phyloP scores from a whole-genome alignment of 2,797 vertebrate species.

The Siniperca scherzeri region DNA sequence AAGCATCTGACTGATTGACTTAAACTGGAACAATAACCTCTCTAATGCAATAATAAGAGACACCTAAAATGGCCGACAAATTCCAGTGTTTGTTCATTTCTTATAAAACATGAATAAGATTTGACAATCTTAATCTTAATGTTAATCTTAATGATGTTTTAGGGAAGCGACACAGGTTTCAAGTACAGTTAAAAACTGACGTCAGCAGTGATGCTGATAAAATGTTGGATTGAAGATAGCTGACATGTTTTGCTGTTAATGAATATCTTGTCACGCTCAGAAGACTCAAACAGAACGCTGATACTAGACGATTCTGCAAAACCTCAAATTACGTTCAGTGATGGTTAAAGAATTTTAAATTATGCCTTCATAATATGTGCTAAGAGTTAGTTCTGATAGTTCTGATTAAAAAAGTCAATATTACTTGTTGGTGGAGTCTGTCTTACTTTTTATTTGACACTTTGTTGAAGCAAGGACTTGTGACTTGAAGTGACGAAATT shows the following conservation, averaged over 20 bases:
- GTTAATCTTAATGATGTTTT: neutral
- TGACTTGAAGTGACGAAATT: neutral
- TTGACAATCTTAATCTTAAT: neutral
- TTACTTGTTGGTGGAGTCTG: no score
- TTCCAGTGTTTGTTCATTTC: neutral
- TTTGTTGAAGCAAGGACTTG: neutral
- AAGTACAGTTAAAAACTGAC: neutral
- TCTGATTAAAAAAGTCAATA: no score
- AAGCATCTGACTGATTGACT: neutral
- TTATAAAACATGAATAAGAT: neutral
- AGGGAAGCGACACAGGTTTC: neutral
- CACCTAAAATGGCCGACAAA: neutral
- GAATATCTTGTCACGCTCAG: no score
- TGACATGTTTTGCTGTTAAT: neutral
- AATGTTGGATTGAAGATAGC: neutral
- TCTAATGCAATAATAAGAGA: neutral
- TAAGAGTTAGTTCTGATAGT: no score
- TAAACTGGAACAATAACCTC: neutral
- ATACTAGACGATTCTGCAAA: neutral
- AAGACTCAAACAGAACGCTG: neutral
- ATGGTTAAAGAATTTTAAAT: neutral
- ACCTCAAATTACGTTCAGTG: neutral
- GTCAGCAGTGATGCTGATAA: neutral
- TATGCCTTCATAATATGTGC: neutral
- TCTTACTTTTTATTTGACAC: no score